These are phyloP conservation scores for Vulpes ferrilata DNA, from an alignment of 2,113 vertebrate species.

Conservation along the genomic window DNA sequence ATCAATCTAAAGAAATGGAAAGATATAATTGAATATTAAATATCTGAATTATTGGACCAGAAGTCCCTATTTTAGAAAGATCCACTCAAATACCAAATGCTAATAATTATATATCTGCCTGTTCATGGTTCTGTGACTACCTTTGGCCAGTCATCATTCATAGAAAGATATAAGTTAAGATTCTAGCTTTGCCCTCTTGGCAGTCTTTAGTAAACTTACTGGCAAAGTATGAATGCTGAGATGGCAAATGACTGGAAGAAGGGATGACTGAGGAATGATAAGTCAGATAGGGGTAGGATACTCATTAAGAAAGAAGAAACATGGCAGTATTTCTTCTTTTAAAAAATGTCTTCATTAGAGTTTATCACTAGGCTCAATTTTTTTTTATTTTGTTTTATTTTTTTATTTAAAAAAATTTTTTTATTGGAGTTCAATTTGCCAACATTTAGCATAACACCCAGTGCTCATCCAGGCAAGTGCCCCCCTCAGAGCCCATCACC, in stretches of 20 bases:
- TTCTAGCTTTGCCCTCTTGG: slow-evolving; percentile 41
- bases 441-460: too few species aligned
- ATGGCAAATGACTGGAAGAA: slow-evolving; percentile 40
- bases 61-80: slow-evolving; percentile 70
- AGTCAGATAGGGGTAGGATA: background rate
- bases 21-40: slow-evolving; percentile 51
- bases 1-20: slow-evolving; percentile 60
- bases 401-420: too few species aligned
- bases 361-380: slow-evolving; percentile 41
- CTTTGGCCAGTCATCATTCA: slow-evolving; percentile 47
- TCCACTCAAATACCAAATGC: slow-evolving; percentile 58
- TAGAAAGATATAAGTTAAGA: slow-evolving; percentile 47
- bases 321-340: slow-evolving; percentile 3
- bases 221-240: slow-evolving; percentile 45
- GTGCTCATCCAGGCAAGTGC: too few species aligned
- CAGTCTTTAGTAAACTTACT: slow-evolving; percentile 64
- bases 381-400: too few species aligned
- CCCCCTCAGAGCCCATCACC: too few species aligned
- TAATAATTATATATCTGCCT: slow-evolving; percentile 53
- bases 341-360: background rate
- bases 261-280: slow-evolving; percentile 18
- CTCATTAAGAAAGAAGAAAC: slow-evolving; percentile 44
- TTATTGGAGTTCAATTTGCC: too few species aligned
- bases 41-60: slow-evolving; percentile 49
- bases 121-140: slow-evolving; percentile 43